Evolutionary conservation across 2,888 invertebrate genomes (phyloP).

Genomic region (Dicranocentrus wangi): DNA sequence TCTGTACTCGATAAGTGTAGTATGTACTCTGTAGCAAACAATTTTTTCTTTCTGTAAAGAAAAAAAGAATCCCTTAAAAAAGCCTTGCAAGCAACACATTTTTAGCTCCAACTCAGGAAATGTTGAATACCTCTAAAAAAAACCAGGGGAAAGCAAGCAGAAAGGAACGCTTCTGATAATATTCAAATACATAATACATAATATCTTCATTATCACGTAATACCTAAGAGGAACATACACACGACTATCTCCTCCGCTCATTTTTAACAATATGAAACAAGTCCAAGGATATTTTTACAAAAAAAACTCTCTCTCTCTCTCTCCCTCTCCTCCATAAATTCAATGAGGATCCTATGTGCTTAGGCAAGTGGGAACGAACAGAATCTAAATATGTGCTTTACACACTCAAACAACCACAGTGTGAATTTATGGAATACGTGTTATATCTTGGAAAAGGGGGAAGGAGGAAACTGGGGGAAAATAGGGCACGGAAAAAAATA

Average conservation of each 20-base stretch:
- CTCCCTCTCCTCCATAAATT: slow-evolving; percentile 32
- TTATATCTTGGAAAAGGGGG: background rate
- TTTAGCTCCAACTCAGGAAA: slow-evolving; percentile 3
- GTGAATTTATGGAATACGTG: slow-evolving; percentile 52
- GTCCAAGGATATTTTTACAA: too few species aligned
- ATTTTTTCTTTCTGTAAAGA: background rate
- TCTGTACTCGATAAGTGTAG: too few species aligned
- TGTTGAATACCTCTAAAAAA: slow-evolving; percentile 19
- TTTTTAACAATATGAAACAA: too few species aligned
- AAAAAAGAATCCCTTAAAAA: slow-evolving; percentile 6
- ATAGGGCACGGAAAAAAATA: slow-evolving; percentile 14
- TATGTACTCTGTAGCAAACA: background rate
- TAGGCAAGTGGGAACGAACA: background rate
- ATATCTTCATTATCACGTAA: too few species aligned
- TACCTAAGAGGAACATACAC: too few species aligned
- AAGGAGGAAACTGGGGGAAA: background rate
- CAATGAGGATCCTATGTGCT: slow-evolving; percentile 39
- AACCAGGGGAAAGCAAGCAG: background rate
- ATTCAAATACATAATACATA: background rate
- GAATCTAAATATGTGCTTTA: slow-evolving; percentile 26
- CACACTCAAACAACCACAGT: slow-evolving; percentile 45
- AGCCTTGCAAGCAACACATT: background rate
- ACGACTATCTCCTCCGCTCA: too few species aligned
- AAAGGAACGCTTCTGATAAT: slow-evolving; percentile 6
- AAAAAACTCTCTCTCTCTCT: too few species aligned